Base-by-base conservation (phyloP, 2,113 vertebrate genomes). In the Carassius auratus region DNA sequence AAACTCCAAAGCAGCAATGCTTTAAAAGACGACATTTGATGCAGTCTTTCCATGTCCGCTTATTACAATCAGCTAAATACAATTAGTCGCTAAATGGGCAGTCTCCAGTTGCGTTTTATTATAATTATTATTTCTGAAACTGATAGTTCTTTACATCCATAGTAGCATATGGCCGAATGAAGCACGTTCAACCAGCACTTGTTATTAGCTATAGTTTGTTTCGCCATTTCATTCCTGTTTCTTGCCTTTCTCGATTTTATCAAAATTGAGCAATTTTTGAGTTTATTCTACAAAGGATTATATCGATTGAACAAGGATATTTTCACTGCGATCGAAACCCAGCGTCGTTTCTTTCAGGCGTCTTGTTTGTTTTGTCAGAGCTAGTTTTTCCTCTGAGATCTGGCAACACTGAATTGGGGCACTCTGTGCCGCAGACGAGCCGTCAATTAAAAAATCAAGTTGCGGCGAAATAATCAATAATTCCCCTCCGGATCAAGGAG, bases 381-480 rank as follows among this genome's bases (percentile, higher is more conserved):
- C 73, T 75, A 8, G 73, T 26, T 50, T 26, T 50, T 75, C 13
- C 10, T 23, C 10, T 12, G 13, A 14, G 13, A 75, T 75, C 75
- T 57, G 75, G 75, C 75, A 77, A 77, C 50, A 57, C 8, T 17
- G 8, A 76, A 57, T 19, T 33, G 15, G 52, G 50, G 48, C 19
- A 74, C 42, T 15, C 38, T 52, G 23, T 80, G 36, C 59, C 57
- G 78, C 78, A 80, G 59, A 80, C 21, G 7, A 30, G 45, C 17
- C 64, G 5, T 36, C 19, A 69, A 69, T 69, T 55, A 81, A 50
- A 82, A 50, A 82, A 52, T 17, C 62, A 66, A 36, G 26, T 50
- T 69, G 64, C 48, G 15, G 12, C 23, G 62, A 69, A 52, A 52
- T 19, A 69, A 50, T 52, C 62, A 8, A 82, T 69, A 21, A 69